These are phyloP conservation scores for Diarsia mendica DNA, from an alignment of 2,888 invertebrate genomes.

Conservation along the genomic window DNA sequence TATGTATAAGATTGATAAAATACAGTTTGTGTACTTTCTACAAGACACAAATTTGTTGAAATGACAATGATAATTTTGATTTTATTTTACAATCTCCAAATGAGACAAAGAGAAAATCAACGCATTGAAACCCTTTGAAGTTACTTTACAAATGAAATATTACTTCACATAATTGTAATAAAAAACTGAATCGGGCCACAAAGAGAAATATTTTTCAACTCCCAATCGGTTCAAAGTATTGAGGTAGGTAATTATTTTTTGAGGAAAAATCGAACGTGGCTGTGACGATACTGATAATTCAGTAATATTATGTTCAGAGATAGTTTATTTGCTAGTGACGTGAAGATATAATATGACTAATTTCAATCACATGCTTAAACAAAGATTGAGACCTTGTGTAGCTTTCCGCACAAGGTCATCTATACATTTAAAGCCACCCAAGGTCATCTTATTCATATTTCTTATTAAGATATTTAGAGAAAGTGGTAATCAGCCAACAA, in stretches of 20 bases:
- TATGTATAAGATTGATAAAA: background rate
- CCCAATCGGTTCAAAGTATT: slow-evolving; percentile 33
- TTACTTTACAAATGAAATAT: slow-evolving; percentile 57
- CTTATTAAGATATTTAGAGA: no score
- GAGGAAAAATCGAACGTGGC: slow-evolving; percentile 5
- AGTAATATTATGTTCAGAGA: background rate
- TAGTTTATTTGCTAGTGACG: background rate
- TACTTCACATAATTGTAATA: slow-evolving; percentile 39
- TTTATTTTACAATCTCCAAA: slow-evolving; percentile 33
- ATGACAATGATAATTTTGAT: slow-evolving; percentile 37
- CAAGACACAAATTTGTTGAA: slow-evolving; percentile 31
- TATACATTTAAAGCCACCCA: no score
- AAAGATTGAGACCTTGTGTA: background rate
- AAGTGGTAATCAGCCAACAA: background rate
- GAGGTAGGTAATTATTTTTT: slow-evolving; percentile 31
- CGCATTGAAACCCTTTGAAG: slow-evolving; percentile 57
- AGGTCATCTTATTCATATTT: no score
- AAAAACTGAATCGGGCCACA: slow-evolving; percentile 36
- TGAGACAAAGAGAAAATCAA: slow-evolving; percentile 61
- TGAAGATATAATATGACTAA: background rate
- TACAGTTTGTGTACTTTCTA: slow-evolving; percentile 7
- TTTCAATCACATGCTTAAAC: background rate
- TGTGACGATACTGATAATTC: slow-evolving; percentile 1
- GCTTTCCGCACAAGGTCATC: no score
- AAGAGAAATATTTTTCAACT: slow-evolving; percentile 26